Evolutionary conservation across 2,888 invertebrate species (phyloP), one percentile per base, ranked within the genome.

Genomic region (Flexamia atlantica): DNA sequence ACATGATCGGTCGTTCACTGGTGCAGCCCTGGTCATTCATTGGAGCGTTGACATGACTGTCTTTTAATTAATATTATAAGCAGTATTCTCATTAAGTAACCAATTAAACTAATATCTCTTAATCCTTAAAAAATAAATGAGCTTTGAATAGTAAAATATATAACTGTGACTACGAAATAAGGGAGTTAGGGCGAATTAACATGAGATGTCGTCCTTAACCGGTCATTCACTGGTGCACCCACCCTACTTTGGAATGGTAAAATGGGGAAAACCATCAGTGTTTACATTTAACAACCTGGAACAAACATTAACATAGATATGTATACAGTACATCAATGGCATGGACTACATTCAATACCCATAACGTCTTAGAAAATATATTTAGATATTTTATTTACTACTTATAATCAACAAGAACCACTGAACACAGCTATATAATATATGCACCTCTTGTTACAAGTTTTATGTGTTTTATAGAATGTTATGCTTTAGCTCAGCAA

Each of bases 271-370:
- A 1, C 28, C 28, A 28, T 57, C 14, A 30, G 14, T 28, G 12
- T 64, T 64, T 28, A 64, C 30, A 64, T 64, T 64, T 28, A 64
- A 28, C 17, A 64, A 28, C 30, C 7, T 64, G 64, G 30, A 53
- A 53, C 53, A 53, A 23, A 64, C 64, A 64, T 28, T 5, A 64
- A 64, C 64, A 64, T 64, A 28, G 12, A 64, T 64, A 64, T 14
- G 17, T 28, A 10, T 28, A 64, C 64, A 64, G 17, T 30, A 64
- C 64, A 64, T 28, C 30, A 28, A 28, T 64, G 28, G 64, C 64
- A 30, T 64, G 2, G 23, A 64, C 64, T 64, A 30, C 30, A 30
- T 57, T 64, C 64, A 64, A 64, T 64, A 64, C 64, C 64, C 64
- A 30, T 64, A 64, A 64, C 14, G 9, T 64, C 10, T 28, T 64